Base-by-base conservation (phyloP, 2,888 invertebrate genomes). In the Leptarthrus brevirostris region DNA sequence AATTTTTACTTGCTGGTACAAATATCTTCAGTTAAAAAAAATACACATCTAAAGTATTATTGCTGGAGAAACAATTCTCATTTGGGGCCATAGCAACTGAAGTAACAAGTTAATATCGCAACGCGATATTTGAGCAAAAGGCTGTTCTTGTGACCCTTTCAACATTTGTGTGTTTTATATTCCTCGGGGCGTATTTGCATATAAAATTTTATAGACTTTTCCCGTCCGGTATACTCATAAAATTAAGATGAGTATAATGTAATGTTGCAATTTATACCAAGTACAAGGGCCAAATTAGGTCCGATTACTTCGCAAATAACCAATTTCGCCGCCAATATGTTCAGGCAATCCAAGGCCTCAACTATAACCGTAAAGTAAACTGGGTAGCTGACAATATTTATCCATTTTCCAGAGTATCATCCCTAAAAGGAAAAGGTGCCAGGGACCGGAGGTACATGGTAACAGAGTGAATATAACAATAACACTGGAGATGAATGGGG, bases 291-390 rank as follows among this genome's bases (percentile, higher is more conserved):
- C 34, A 30, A 69, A 69, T 69, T 69, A 69, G 52, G 47, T 69
- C 18, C 34, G 30, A 69, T 69, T 52, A 69, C 69, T 69, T 18
- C 69, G 34, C 34, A 47, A 69, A 69, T 69, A 69, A 69, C 69
- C 49, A 69, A 34, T 52, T 49, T 69, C 52, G 18, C 22, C 34
- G 69, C 52, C 52, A 52, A 69, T 69, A 69, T 34, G 69, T 36
- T 69, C 44, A 64, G 49, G 61, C 64, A 64, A 73, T 64, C 64
- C 24, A 64, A 64, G 34, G 64, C 34, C 47, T 18, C 26, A 64
- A 72, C 73, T 40, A 73, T 73, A 64, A 73, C 53, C 61, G 49
- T 73, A 73, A 73, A 73, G 64, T 18, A 73, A 73, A 61, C 73
- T 64, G 64, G 64, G 14, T 73, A 47, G 52, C 73, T 52, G 49